Conservation (phyloP, 2,888 invertebrate species). For the Coenonympha arcania region DNA sequence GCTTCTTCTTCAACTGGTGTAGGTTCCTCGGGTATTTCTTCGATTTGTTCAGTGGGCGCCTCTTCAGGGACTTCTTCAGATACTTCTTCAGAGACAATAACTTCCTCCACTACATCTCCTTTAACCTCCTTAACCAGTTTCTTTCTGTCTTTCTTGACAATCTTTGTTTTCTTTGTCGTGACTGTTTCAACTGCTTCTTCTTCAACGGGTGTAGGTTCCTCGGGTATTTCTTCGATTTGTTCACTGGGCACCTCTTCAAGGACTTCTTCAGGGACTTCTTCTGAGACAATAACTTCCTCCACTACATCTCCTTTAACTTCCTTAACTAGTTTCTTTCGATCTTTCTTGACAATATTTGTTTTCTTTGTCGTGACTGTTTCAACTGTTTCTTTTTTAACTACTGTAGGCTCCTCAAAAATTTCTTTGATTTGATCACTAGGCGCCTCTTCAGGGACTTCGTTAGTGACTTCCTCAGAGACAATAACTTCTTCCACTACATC, state of each 20-base stretch:
- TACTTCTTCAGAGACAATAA: not conserved
- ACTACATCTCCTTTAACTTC: conserved; percentile 35
- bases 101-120: conserved; percentile 51
- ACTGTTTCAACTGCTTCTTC: conserved; percentile 66
- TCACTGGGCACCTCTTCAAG: not conserved
- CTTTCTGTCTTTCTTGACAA: conserved; percentile 30
- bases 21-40: not conserved
- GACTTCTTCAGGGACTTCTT: not conserved
- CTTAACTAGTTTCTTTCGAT: conserved; percentile 36
- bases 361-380: conserved; percentile 60
- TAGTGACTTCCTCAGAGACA: too few relatives aligned
- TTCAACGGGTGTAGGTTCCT: conserved; percentile 69
- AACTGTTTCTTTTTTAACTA: conserved; percentile 54
- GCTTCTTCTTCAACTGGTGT: conserved; percentile 35
- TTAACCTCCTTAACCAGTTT: conserved; percentile 48
- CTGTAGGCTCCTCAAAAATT: not conserved
- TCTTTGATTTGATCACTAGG: too few relatives aligned
- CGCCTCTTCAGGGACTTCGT: too few relatives aligned
- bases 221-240: conserved; percentile 65
- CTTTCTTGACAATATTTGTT: conserved; percentile 69
- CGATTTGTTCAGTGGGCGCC: not conserved
- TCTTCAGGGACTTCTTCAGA: conserved; percentile 59
- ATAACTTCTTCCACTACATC: conserved; percentile 63
- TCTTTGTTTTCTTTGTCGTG: conserved; percentile 63
- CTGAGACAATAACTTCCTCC: not conserved